Percentiles rank a stretch among this genome's conserved stretches.
These are phyloP conservation scores for Eustalomyia histrio DNA, from an alignment of 2,888 invertebrate species.

Conservation along the genomic window DNA sequence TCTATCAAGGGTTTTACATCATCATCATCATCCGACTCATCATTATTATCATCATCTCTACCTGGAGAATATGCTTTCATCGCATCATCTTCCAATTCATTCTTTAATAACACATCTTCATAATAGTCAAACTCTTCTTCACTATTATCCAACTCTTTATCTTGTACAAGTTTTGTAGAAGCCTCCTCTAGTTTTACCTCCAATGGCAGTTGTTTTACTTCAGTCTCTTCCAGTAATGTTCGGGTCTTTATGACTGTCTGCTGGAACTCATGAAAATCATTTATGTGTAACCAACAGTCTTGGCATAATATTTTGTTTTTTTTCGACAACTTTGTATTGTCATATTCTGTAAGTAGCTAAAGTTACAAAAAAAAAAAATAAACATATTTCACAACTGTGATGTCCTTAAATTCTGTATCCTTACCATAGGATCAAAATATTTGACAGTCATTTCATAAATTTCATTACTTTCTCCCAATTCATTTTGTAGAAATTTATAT, in stretches of 20 bases:
- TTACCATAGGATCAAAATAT: constrained; percentile 61
- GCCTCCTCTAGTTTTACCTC: constrained; percentile 27
- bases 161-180: neutral
- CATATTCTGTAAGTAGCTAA: constrained; percentile 43
- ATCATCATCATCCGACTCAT: constrained; percentile 18
- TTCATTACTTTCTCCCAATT: constrained; percentile 45
- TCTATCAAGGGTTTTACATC: constrained; percentile 12
- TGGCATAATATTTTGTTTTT: constrained; percentile 38
- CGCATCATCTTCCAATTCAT: neutral
- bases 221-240: constrained; percentile 17
- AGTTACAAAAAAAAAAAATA: no score
- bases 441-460: constrained; percentile 57
- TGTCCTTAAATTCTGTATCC: neutral
- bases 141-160: neutral
- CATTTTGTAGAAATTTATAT: constrained; percentile 48
- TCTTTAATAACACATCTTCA: constrained; percentile 5
- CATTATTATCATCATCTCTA: constrained; percentile 8
- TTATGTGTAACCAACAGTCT: constrained; percentile 53
- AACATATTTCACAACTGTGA: neutral
- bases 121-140: neutral
- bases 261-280: constrained; percentile 56
- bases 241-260: constrained; percentile 43
- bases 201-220: constrained; percentile 19
- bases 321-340: constrained; percentile 7
- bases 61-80: neutral